These are phyloP conservation scores for Lepus townsendii DNA, from an alignment of 2,797 vertebrate genomes.

Conservation along the genomic window DNA sequence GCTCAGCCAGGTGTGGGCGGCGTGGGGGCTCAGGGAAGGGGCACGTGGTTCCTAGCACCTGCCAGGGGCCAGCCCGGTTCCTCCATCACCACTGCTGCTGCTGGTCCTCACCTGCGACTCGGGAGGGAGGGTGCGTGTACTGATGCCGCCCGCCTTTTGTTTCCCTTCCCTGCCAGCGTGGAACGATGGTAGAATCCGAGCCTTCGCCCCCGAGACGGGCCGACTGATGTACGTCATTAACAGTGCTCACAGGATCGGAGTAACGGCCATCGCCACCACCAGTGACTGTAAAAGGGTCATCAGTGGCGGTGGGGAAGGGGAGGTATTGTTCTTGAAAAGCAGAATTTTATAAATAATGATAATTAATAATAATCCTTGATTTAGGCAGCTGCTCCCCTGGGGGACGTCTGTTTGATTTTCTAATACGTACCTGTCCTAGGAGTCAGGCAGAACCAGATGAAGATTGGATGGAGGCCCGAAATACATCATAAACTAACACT, in stretches of 20 bases:
- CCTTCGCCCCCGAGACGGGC: slow-evolving; percentile 93
- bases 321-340: slow-evolving; percentile 88
- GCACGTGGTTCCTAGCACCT: background rate
- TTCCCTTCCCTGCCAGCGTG: slow-evolving; percentile 88
- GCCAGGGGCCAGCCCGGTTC: background rate
- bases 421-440: background rate
- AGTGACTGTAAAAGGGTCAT: slow-evolving; percentile 92
- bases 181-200: slow-evolving; percentile 94
- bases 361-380: background rate
- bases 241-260: slow-evolving; percentile 92
- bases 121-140: background rate
- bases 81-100: background rate
- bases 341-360: background rate
- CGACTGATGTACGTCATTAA: slow-evolving; percentile 89
- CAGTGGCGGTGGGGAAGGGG: slow-evolving; percentile 95
- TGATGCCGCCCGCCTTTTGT: slow-evolving; percentile 18
- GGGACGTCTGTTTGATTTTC: background rate
- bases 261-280: slow-evolving; percentile 92
- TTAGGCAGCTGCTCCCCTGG: background rate
- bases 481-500: background rate
- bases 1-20: background rate
- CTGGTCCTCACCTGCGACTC: background rate
- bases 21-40: background rate
- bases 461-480: slow-evolving; percentile 37
- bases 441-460: slow-evolving; percentile 19